Conservation (phyloP, 2,113 vertebrate genomes). For the Chionodraco myersi region DNA sequence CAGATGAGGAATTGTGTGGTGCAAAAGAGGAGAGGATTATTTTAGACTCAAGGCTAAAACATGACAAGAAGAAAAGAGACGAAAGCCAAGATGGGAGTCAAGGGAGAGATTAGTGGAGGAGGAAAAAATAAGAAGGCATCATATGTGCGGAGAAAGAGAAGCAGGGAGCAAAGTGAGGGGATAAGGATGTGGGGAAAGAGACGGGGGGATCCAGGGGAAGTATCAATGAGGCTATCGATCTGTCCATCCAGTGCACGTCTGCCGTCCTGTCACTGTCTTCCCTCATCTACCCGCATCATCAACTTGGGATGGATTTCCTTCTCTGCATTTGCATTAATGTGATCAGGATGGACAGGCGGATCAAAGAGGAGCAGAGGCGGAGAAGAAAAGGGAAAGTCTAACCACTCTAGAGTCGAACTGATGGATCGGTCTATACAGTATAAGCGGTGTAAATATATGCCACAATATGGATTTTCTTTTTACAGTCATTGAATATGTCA, state of each 20-base stretch:
- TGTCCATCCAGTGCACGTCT: slow-evolving; percentile 58
- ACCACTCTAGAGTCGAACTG: not conserved
- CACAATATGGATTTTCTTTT: not conserved
- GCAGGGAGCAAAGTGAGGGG: slow-evolving; percentile 52
- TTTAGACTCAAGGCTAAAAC: slow-evolving; percentile 34
- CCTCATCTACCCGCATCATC: slow-evolving; percentile 46
- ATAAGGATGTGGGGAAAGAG: slow-evolving; percentile 42
- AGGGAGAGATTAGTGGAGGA: slow-evolving; percentile 61
- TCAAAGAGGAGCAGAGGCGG: slow-evolving; percentile 11
- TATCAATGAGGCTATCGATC: slow-evolving; percentile 73
- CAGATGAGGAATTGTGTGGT: slow-evolving; percentile 31
- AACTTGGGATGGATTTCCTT: slow-evolving; percentile 34
- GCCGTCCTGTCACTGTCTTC: slow-evolving; percentile 54
- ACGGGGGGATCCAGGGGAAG: slow-evolving; percentile 52
- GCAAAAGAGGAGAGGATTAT: slow-evolving; percentile 31
- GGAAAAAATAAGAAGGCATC: slow-evolving; percentile 37
- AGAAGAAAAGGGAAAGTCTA: not conserved
- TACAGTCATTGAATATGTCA: not conserved
- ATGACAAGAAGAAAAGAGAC: slow-evolving; percentile 24
- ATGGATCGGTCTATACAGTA: not conserved
- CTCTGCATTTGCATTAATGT: slow-evolving; percentile 28
- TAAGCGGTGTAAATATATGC: not conserved
- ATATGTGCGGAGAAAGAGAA: slow-evolving; percentile 60
- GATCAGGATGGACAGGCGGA: slow-evolving; percentile 2
- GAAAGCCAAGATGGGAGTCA: slow-evolving; percentile 45